Conservation (phyloP, 2,113 vertebrate species). For the Nannospalax galili region DNA sequence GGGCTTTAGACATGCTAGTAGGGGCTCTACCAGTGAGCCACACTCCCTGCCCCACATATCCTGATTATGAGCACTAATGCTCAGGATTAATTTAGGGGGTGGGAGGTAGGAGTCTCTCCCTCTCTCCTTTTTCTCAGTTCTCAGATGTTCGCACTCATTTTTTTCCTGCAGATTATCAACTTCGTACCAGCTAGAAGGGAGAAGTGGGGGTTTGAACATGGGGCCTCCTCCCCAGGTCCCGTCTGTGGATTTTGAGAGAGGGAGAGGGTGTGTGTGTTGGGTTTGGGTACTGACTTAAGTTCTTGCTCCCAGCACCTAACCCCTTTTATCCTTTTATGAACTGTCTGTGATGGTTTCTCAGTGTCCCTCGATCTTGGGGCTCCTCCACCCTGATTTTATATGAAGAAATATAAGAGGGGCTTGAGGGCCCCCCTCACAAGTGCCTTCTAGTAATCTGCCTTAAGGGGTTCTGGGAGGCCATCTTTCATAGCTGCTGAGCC, state of each 20-base stretch:
- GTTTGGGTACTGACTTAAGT: background rate
- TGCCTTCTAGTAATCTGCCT: conserved; percentile 73
- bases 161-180: conserved; percentile 81
- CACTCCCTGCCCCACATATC: too few species aligned
- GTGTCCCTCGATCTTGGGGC: background rate
- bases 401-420: conserved; percentile 67
- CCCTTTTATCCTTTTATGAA: background rate
- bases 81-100: too few species aligned
- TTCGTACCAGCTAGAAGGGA: conserved; percentile 81
- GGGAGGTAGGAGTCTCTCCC: background rate
- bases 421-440: background rate
- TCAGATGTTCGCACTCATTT: background rate
- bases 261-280: background rate
- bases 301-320: background rate
- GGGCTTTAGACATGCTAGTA: background rate
- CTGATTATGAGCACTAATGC: too few species aligned
- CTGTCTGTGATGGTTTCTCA: background rate
- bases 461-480: background rate
- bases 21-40: background rate
- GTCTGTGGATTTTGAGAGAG: background rate
- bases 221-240: background rate
- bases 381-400: conserved; percentile 40
- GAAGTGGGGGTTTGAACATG: background rate
- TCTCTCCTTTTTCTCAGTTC: fast-evolving
- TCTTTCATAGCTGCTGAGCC: conserved; percentile 20